Evolutionary conservation across 2,797 vertebrate species (phyloP).

Genomic region (Apogon talboti): DNA sequence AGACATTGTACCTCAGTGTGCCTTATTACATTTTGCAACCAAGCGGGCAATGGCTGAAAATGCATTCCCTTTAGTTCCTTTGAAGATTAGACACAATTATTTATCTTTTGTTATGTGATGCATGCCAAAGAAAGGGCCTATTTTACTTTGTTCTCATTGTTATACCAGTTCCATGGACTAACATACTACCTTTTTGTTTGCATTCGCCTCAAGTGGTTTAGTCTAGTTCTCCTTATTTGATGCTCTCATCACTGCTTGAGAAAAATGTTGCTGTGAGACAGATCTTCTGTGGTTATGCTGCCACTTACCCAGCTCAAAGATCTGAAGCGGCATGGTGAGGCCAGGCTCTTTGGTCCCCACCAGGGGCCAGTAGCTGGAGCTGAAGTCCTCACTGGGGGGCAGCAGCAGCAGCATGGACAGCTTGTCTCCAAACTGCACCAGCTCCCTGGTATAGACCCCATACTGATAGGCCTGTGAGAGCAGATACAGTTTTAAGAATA

Average conservation of each 20-base stretch:
- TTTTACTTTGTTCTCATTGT: background rate
- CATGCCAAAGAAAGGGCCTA: background rate
- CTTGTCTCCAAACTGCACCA: constrained; percentile 83
- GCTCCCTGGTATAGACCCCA: constrained; percentile 83
- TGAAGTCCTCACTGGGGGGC: constrained; percentile 86
- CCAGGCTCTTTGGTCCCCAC: constrained; percentile 74
- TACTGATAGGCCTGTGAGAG: constrained; percentile 80
- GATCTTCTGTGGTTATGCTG: background rate
- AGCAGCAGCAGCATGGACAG: constrained; percentile 83
- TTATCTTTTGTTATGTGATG: constrained; percentile 5
- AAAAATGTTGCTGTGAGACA: background rate
- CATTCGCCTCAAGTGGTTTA: background rate
- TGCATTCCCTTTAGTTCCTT: constrained; percentile 7
- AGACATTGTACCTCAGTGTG: constrained; percentile 4
- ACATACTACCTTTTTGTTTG: background rate
- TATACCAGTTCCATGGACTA: background rate
- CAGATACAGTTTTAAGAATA: background rate
- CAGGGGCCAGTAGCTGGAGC: constrained; percentile 80
- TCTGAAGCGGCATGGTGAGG: constrained; percentile 84
- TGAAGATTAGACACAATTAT: constrained; percentile 22
- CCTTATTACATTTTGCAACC: constrained; percentile 1
- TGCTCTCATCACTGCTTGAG: background rate
- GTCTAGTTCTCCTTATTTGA: background rate
- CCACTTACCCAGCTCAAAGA: constrained; percentile 82
- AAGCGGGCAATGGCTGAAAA: background rate